Base-by-base conservation (phyloP, 2,888 invertebrate genomes). In the Heliconius erato region DNA sequence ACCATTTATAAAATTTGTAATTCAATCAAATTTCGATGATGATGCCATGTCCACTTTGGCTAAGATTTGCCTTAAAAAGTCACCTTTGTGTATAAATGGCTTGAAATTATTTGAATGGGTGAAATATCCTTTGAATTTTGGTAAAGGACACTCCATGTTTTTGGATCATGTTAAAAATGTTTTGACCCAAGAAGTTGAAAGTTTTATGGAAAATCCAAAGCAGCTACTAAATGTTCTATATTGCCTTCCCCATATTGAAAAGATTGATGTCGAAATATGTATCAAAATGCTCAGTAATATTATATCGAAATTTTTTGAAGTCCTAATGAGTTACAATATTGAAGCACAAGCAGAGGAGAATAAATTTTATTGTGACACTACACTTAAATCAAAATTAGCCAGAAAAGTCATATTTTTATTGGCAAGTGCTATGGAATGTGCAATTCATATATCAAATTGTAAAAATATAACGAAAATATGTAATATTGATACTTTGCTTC, bases 1-100 rank as follows among this genome's bases (percentile, higher is more conserved):
- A 0, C 95, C 96, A 26, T 97, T 98, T 83, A 88, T 98, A 44
- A 96, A 96, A 79, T 96, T 96, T 88, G 97, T 97, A 63, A 88
- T 95, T 28, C 96, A 96, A 78, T 92, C 93, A 0, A 91, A 95
- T 82, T 96, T 97, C 81, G 96, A 97, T 85, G 89, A 90, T 63
- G 92, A 96, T 65, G 96, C 96, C 5, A 94, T 98, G 87, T 92
- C 96, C 74, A 94, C 98, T 44, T 90, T 98, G 26, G 96, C 97
- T 0, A 97, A 97, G 89, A 96, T 98, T 77, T 94, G 98, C 65
- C 88, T 97, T 65, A 94, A 94, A 79, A 98, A 98, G 91, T 96
- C 97, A 11, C 97, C 97, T 0, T 91, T 97, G 0, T 96, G 96
- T 12, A 94, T 95, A 82, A 96, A 96, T 91, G 97, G 97, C 0